Evolutionary conservation across 2,113 vertebrate species (phyloP).

Genomic region (Chitala chitala): DNA sequence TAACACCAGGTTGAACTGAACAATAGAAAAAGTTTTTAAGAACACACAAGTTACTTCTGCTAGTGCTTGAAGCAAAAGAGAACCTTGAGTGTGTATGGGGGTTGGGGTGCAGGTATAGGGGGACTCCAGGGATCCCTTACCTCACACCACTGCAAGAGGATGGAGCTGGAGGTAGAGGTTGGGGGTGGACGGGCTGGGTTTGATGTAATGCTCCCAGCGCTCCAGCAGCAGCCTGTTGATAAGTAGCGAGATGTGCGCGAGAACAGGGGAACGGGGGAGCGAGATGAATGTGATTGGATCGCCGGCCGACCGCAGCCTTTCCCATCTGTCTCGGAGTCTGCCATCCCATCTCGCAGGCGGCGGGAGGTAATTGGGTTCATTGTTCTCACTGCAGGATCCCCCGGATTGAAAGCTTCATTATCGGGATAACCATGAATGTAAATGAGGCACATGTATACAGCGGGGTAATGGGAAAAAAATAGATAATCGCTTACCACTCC

Average conservation of each 20-base stretch:
- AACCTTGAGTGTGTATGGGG: conserved; percentile 1
- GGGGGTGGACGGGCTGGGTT: conserved; percentile 30
- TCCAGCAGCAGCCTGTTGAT: conserved; percentile 65
- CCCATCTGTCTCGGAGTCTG: conserved; percentile 76
- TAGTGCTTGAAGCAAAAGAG: conserved; percentile 26
- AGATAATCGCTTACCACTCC: conserved; percentile 61
- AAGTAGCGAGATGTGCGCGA: conserved; percentile 60
- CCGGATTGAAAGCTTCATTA: conserved; percentile 78
- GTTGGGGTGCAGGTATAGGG: too few relatives aligned
- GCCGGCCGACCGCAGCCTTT: conserved; percentile 65
- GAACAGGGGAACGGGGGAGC: conserved; percentile 51
- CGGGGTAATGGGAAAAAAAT: conserved; percentile 67
- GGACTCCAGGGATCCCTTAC: conserved; percentile 5
- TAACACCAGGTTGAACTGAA: background rate
- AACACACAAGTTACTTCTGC: conserved; percentile 20
- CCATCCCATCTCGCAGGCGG: conserved; percentile 72
- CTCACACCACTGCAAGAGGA: conserved; percentile 7
- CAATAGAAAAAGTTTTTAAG: conserved; percentile 28
- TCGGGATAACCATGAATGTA: conserved; percentile 80
- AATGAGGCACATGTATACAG: conserved; percentile 69
- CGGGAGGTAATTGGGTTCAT: conserved; percentile 79
- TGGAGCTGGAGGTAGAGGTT: background rate
- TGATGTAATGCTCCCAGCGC: conserved; percentile 57
- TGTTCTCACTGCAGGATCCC: conserved; percentile 74
- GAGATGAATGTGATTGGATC: conserved; percentile 75